Evolutionary conservation across 1,140 invertebrate genomes (phyloP).

Genomic region (Trissolcus basalis): DNA sequence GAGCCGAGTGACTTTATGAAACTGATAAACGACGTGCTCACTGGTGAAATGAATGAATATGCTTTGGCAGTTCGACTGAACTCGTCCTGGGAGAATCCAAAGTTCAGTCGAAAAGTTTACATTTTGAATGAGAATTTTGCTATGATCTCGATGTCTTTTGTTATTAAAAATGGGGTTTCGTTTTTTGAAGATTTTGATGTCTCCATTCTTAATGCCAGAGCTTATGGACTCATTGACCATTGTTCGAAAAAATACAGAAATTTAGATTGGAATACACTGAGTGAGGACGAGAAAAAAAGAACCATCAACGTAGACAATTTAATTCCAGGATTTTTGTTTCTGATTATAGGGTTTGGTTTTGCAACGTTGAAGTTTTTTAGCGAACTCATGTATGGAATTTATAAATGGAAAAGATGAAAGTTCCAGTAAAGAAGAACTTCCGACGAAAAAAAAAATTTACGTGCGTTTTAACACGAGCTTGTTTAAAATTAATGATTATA

Average conservation of each 20-base stretch:
- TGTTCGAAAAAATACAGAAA: constrained; percentile 25
- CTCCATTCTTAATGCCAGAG: constrained; percentile 42
- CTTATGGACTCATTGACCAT: constrained; percentile 59
- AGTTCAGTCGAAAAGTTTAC: constrained; percentile 50
- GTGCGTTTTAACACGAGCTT: too few species aligned
- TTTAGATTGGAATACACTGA: not conserved
- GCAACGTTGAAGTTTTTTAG: constrained; percentile 17
- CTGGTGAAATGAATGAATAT: constrained; percentile 44
- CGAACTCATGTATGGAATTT: too few species aligned
- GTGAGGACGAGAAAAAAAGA: not conserved
- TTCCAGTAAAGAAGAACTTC: too few species aligned
- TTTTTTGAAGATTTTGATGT: constrained; percentile 58
- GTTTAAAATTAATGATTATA: too few species aligned
- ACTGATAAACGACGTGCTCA: constrained; percentile 41
- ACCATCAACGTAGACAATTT: constrained; percentile 58
- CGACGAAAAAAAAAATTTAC: too few species aligned
- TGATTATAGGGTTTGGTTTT: constrained; percentile 59
- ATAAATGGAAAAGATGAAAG: too few species aligned
- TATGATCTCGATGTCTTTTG: constrained; percentile 64
- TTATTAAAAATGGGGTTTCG: constrained; percentile 62
- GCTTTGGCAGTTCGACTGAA: constrained; percentile 65
- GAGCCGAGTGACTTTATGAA: constrained; percentile 43
- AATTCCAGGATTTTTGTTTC: constrained; percentile 63
- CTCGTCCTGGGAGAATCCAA: constrained; percentile 37
- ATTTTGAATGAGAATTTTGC: constrained; percentile 60